A percentile compares a stretch with the other conserved stretches of the same genome.
These are phyloP conservation scores for Decapterus maruadsi DNA, from an alignment of 2,797 vertebrate genomes.

Conservation along the genomic window DNA sequence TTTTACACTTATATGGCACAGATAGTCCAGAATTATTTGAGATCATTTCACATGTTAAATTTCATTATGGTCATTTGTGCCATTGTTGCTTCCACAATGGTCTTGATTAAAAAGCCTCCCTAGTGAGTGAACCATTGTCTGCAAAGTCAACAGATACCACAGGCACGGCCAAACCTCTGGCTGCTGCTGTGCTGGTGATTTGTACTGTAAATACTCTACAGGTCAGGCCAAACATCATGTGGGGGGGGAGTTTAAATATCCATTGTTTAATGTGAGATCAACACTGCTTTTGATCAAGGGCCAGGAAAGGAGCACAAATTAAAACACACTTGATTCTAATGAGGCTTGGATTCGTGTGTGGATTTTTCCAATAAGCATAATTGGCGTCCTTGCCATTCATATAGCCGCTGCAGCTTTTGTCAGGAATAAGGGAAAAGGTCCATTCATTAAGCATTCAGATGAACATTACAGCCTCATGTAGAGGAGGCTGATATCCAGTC, in stretches of 20 bases:
- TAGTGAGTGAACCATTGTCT: slow-evolving; percentile 14
- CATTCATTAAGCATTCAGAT: slow-evolving; percentile 75
- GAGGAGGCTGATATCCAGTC: slow-evolving; percentile 67
- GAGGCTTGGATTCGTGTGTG: slow-evolving; percentile 60
- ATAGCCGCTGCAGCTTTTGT: slow-evolving; percentile 51
- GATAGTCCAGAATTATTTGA: too few relatives aligned
- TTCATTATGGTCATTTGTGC: not conserved
- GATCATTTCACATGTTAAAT: slow-evolving; percentile 1
- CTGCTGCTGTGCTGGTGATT: slow-evolving; percentile 16
- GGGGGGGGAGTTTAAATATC: slow-evolving; percentile 38
- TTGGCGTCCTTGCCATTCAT: slow-evolving; percentile 54
- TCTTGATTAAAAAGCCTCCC: slow-evolving; percentile 18
- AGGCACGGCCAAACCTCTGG: not conserved
- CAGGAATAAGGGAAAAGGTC: slow-evolving; percentile 48
- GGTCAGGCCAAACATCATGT: slow-evolving; percentile 48
- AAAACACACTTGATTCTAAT: slow-evolving; percentile 64
- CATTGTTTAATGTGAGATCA: slow-evolving; percentile 50
- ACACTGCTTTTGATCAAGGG: slow-evolving; percentile 49
- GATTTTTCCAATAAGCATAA: slow-evolving; percentile 67
- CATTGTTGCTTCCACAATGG: not conserved
- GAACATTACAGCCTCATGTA: slow-evolving; percentile 72
- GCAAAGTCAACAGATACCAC: slow-evolving; percentile 17
- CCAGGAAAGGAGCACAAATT: slow-evolving; percentile 53
- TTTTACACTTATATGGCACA: not conserved
- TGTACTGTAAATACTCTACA: slow-evolving; percentile 38